Evolutionary conservation across 2,113 vertebrate species (phyloP).

Genomic region (Uropsilus gracilis): DNA sequence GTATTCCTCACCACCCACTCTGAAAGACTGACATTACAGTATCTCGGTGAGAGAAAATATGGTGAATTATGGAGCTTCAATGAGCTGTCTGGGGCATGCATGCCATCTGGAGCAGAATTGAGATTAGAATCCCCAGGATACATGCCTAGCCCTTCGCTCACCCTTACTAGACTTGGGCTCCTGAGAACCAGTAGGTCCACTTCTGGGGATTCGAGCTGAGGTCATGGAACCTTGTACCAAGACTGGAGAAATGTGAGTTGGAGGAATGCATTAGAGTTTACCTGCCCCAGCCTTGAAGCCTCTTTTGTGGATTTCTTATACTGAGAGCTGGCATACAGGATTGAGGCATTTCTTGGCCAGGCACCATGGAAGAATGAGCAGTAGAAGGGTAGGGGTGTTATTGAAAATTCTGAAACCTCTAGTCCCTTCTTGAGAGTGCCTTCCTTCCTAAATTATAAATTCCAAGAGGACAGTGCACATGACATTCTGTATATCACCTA

Average conservation of each 20-base stretch:
- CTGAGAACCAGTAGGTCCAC: not conserved
- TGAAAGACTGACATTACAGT: not conserved
- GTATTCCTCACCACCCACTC: not conserved
- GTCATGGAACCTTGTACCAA: not conserved
- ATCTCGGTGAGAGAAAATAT: not conserved
- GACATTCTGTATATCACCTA: not conserved
- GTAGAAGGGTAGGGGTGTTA: too few relatives aligned
- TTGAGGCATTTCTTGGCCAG: not conserved
- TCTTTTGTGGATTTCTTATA: not conserved
- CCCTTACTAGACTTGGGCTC: not conserved
- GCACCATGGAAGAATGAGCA: not conserved
- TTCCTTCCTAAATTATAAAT: not conserved
- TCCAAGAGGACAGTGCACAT: not conserved
- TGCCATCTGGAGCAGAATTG: not conserved
- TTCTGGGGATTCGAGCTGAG: not conserved
- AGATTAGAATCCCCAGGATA: constrained; percentile 26
- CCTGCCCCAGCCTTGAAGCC: not conserved
- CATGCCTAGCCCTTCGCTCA: not conserved
- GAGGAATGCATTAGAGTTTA: not conserved
- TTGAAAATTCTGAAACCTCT: not conserved
- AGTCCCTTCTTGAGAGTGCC: not conserved
- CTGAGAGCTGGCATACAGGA: not conserved
- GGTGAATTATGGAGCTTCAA: not conserved
- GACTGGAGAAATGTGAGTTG: not conserved
- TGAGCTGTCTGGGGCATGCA: not conserved